Base-by-base conservation (phyloP, 1,140 invertebrate genomes). In the Bemisia tabaci region DNA sequence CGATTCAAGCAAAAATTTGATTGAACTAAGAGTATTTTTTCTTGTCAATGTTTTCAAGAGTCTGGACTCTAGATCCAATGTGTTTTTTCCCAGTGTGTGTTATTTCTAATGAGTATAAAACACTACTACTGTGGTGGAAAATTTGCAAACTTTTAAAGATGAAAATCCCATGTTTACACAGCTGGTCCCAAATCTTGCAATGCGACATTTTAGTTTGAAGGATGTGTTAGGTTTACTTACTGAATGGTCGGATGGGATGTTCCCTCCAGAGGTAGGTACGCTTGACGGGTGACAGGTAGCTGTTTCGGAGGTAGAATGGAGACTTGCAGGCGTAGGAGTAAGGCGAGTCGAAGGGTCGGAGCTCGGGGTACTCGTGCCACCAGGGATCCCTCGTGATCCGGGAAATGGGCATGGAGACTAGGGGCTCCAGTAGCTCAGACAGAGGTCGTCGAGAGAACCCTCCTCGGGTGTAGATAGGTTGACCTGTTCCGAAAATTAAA, bases 181-280 rank as follows among this genome's bases (percentile, higher is more conserved):
- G n/a, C n/a, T n/a, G n/a, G n/a, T n/a, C n/a, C n/a, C n/a, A n/a
- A n/a, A n/a, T n/a, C n/a, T n/a, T n/a, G n/a, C n/a, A n/a, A n/a
- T n/a, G n/a, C n/a, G n/a, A n/a, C n/a, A n/a, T n/a, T n/a, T n/a
- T n/a, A n/a, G n/a, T n/a, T n/a, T n/a, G n/a, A n/a, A n/a, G n/a
- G n/a, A n/a, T n/a, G n/a, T n/a, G n/a, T n/a, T n/a, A n/a, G n/a
- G n/a, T n/a, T n/a, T 69, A 82, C 79, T 82, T 85, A 82, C 88
- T 91, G 78, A 90, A 89, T 76, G 91, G 88, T 80, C 91, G 87
- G 77, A 90, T 84, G 74, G 90, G 90, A 78, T 93, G 90, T 79
- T 88, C 86, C 76, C 87, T 87, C 90, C 90, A 92, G 71, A 92
- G 82, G 80, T 90, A 92, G 78, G 85, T 87, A 78, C 89, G 87